Percentiles rank a stretch among this genome's conserved stretches.
phyloP scores from a whole-genome alignment of 2,888 invertebrate genomes.

The Silvanus unidentatus region DNA sequence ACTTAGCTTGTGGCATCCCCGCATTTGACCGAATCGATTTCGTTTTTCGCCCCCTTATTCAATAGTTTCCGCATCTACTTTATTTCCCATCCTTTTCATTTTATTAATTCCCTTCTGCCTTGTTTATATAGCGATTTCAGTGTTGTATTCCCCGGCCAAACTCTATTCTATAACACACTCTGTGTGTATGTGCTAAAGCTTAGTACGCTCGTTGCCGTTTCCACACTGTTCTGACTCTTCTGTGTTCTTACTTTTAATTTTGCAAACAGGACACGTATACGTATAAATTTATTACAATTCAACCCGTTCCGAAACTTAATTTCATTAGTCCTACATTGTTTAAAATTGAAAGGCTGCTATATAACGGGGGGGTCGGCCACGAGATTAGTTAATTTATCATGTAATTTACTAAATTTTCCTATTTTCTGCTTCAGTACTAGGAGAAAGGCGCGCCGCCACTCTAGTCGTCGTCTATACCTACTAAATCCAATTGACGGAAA shows the following conservation, averaged over 20 bases:
- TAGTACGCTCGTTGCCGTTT: constrained; percentile 11
- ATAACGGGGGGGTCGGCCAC: too few relatives aligned
- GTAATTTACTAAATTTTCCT: constrained; percentile 41
- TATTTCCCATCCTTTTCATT: constrained; percentile 22
- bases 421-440: constrained; percentile 38
- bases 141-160: neutral
- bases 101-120: constrained; percentile 25
- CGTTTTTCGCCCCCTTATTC: constrained; percentile 24
- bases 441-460: constrained; percentile 35
- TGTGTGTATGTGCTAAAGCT: too few relatives aligned
- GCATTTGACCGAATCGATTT: constrained; percentile 26
- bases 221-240: too few relatives aligned
- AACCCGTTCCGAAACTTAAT: constrained; percentile 48
- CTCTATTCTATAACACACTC: neutral
- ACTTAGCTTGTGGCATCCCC: too few relatives aligned
- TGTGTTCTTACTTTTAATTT: constrained; percentile 36
- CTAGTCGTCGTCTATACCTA: too few relatives aligned
- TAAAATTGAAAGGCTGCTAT: constrained; percentile 46
- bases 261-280: constrained; percentile 37
- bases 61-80: constrained; percentile 25
- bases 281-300: constrained; percentile 45
- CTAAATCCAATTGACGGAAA: too few relatives aligned
- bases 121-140: constrained; percentile 34
- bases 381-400: constrained; percentile 47
- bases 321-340: constrained; percentile 48